Conservation (phyloP, 2,797 vertebrate species). For the Pseudotriccus pelzelni region DNA sequence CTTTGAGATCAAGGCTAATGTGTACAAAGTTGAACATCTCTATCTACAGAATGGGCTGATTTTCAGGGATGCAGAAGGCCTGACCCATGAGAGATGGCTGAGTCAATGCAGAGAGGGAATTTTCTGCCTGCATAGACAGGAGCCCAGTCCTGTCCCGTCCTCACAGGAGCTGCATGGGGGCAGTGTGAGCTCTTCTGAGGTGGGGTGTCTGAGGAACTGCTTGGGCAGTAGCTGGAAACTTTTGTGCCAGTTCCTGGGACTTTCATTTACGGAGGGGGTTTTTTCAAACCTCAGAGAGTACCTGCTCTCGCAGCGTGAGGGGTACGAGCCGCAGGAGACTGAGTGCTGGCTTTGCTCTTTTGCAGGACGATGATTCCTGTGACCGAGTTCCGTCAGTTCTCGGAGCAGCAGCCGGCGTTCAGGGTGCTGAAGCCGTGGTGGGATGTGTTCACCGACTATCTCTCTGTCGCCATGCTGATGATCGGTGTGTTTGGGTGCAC, state of each 20-base stretch:
- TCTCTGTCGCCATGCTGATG: slow-evolving; percentile 98
- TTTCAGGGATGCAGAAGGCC: not conserved
- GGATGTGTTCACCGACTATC: slow-evolving; percentile 98
- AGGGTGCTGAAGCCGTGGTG: slow-evolving; percentile 98
- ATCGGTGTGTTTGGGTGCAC: slow-evolving; percentile 98
- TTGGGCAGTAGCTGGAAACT: not conserved
- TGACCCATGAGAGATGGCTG: not conserved
- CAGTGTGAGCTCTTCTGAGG: not conserved
- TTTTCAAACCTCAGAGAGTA: not conserved
- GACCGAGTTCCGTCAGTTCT: slow-evolving; percentile 97
- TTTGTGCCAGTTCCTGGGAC: not conserved
- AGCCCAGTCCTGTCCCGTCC: not conserved
- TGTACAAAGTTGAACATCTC: not conserved
- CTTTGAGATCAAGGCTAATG: not conserved
- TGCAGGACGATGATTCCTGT: slow-evolving; percentile 97
- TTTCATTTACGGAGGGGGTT: not conserved
- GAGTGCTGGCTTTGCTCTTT: slow-evolving; percentile 5
- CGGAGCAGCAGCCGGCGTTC: slow-evolving; percentile 96
- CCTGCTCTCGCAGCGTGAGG: not conserved
- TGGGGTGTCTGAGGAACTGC: fast-evolving
- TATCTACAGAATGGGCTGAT: not conserved
- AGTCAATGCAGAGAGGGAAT: not conserved
- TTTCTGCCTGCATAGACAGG: not conserved
- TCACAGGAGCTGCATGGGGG: not conserved
- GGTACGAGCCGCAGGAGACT: not conserved